A percentile compares a stretch with the other conserved stretches of the same genome.
These are phyloP conservation scores for Phymatocera aterrima DNA, from an alignment of 2,888 invertebrate genomes.

Conservation along the genomic window DNA sequence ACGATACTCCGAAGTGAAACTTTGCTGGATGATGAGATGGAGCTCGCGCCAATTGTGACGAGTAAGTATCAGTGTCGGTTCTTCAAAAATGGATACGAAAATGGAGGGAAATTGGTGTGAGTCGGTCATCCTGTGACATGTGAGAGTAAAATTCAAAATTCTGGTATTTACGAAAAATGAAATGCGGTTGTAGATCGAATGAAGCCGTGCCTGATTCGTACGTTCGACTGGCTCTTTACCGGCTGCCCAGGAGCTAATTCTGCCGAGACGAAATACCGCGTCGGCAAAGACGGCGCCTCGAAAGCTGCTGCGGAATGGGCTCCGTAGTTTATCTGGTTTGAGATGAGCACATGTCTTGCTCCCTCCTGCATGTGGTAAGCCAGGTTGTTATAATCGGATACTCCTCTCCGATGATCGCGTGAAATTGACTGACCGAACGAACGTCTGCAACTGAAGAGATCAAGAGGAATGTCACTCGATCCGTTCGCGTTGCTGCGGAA, in stretches of 20 bases:
- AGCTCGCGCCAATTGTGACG: conserved; percentile 1
- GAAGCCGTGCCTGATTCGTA: conserved; percentile 58
- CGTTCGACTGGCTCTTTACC: conserved; percentile 63
- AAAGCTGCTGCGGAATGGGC: conserved; percentile 51
- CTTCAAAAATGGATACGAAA: neutral
- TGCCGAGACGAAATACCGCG: conserved; percentile 46
- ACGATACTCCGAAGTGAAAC: neutral
- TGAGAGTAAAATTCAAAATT: too few species aligned
- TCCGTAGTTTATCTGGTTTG: conserved; percentile 45
- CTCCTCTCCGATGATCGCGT: neutral
- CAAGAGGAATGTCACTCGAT: neutral
- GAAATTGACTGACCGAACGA: neutral
- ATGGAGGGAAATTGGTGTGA: too few species aligned
- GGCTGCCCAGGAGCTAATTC: conserved; percentile 57
- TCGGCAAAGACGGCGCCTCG: conserved; percentile 58
- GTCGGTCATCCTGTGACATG: too few species aligned
- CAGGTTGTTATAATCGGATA: conserved; percentile 21
- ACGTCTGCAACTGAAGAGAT: neutral
- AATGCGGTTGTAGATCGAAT: conserved; percentile 56
- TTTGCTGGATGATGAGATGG: conserved; percentile 3
- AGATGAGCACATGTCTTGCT: conserved; percentile 1
- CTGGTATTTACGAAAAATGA: too few species aligned
- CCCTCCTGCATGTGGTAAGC: conserved; percentile 29
- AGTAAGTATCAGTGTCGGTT: neutral
- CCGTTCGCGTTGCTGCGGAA: too few species aligned